Conservation (phyloP, 2,888 invertebrate species). For the Hypomecis atomaria region DNA sequence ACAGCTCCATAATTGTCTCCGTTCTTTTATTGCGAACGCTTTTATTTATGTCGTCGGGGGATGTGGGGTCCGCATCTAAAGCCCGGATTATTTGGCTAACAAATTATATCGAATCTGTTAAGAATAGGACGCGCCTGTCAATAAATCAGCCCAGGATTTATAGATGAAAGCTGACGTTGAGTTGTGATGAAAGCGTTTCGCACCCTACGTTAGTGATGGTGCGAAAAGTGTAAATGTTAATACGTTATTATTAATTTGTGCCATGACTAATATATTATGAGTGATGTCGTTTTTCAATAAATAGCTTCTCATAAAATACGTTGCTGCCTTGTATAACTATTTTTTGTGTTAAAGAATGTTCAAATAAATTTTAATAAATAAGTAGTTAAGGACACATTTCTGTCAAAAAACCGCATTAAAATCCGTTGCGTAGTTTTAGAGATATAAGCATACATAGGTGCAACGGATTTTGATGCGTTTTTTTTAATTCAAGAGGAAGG, state of each 20-base stretch:
- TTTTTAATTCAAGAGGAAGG: too few species aligned
- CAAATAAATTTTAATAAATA: too few species aligned
- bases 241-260: slow-evolving; percentile 40
- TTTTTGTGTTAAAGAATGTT: too few species aligned
- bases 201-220: slow-evolving; percentile 53
- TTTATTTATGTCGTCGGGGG: slow-evolving; percentile 58
- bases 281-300: background rate
- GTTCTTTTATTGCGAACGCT: slow-evolving; percentile 70
- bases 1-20: slow-evolving; percentile 77
- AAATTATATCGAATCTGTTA: slow-evolving; percentile 81
- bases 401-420: too few species aligned
- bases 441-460: too few species aligned
- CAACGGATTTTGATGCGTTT: too few species aligned
- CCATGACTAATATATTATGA: slow-evolving; percentile 32
- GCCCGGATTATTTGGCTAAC: slow-evolving; percentile 84
- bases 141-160: slow-evolving; percentile 80
- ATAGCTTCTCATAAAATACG: too few species aligned
- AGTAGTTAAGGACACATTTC: too few species aligned
- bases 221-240: slow-evolving; percentile 46
- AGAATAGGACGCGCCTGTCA: slow-evolving; percentile 79
- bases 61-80: slow-evolving; percentile 66
- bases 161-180: slow-evolving; percentile 71
- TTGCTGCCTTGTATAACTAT: too few species aligned
- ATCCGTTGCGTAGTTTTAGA: too few species aligned
- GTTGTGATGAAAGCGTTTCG: slow-evolving; percentile 55